phyloP scores from a whole-genome alignment of 2,888 invertebrate species.

The Stenolophus ochropezus region DNA sequence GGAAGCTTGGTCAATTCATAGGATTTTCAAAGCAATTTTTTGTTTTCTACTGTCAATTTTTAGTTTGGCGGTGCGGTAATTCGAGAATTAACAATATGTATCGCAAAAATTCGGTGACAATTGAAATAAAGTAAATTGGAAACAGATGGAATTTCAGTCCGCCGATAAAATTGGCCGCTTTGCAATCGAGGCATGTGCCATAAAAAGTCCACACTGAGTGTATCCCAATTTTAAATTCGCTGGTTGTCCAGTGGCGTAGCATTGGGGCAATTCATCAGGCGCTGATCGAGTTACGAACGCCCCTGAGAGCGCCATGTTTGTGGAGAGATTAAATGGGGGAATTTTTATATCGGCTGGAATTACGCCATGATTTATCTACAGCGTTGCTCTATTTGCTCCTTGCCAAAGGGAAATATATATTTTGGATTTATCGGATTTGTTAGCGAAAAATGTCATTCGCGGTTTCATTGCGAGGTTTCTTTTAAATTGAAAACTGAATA shows the following conservation, averaged over 20 bases:
- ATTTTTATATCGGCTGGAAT: slow-evolving; percentile 31
- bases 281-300: background rate
- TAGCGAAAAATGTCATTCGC: background rate
- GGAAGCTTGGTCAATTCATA: too few species aligned
- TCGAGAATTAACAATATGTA: too few species aligned
- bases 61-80: too few species aligned
- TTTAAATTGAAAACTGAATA: slow-evolving; percentile 10
- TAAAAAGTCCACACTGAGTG: background rate
- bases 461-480: background rate
- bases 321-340: slow-evolving; percentile 33
- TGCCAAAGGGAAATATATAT: slow-evolving; percentile 18
- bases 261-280: background rate
- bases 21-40: too few species aligned
- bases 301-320: slow-evolving; percentile 8
- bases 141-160: background rate
- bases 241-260: background rate
- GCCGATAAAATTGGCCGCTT: background rate
- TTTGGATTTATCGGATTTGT: slow-evolving; percentile 16
- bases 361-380: slow-evolving; percentile 32
- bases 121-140: too few species aligned
- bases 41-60: too few species aligned
- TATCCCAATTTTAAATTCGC: background rate
- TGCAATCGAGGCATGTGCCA: background rate
- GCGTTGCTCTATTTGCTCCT: background rate
- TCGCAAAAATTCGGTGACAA: too few species aligned